phyloP scores from a whole-genome alignment of 2,113 vertebrate genomes.

The Erpornis zantholeuca region DNA sequence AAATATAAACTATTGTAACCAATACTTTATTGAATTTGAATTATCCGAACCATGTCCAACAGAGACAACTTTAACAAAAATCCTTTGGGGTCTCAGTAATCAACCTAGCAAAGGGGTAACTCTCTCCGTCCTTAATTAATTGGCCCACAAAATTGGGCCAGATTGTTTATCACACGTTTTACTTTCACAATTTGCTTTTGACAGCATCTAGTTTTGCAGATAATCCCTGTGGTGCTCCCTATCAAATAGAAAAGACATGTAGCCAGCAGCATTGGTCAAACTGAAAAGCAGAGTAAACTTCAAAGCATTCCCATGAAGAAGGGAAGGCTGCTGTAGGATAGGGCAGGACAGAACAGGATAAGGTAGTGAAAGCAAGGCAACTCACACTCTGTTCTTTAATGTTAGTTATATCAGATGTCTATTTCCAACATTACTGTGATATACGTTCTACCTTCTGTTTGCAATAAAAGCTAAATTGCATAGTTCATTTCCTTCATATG shows the following conservation, averaged over 20 bases:
- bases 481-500: background rate
- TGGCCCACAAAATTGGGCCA: no score
- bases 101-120: no score
- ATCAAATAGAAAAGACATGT: background rate
- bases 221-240: background rate
- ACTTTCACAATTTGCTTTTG: background rate
- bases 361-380: background rate
- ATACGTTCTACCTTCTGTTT: background rate
- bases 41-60: no score
- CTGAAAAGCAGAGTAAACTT: background rate
- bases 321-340: background rate
- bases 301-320: background rate
- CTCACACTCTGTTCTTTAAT: background rate
- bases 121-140: no score
- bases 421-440: background rate
- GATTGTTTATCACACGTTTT: background rate
- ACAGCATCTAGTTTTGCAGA: background rate
- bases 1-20: no score
- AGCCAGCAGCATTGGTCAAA: background rate
- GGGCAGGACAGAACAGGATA: background rate
- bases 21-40: no score
- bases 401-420: background rate
- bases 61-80: no score
- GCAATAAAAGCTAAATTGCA: background rate
- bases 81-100: no score